Conservation (phyloP, 2,888 invertebrate genomes). For the Disparrhopalites patrizii region DNA sequence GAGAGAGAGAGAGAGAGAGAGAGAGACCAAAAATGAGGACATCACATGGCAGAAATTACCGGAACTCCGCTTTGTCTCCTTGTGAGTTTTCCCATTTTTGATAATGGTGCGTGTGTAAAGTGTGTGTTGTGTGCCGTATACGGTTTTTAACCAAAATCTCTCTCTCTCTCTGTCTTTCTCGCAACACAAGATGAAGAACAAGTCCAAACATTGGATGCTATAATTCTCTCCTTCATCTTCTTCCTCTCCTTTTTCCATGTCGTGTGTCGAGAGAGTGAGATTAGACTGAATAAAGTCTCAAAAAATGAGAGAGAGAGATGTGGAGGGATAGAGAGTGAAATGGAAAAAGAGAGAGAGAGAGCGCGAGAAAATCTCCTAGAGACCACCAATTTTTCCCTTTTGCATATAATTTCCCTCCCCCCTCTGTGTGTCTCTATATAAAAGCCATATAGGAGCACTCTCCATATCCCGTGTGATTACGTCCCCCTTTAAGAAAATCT, state of each 20-base stretch:
- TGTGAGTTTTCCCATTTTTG: background rate
- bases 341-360: background rate
- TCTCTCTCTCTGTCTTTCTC: background rate
- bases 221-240: background rate
- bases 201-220: no score
- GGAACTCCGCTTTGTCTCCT: constrained; percentile 33
- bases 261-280: background rate
- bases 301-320: background rate
- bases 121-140: no score
- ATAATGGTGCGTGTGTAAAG: no score
- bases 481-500: background rate
- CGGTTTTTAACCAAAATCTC: background rate
- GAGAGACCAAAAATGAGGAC: background rate
- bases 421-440: no score
- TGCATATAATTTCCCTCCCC: background rate
- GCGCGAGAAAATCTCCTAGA: background rate
- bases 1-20: background rate
- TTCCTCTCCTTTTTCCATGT: background rate
- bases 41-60: constrained; percentile 37
- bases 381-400: constrained; percentile 6
- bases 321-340: background rate
- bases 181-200: no score
- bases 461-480: constrained; percentile 3
- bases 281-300: background rate
- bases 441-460: no score